These are phyloP conservation scores for Paramormyrops kingsleyae DNA, from an alignment of 2,113 vertebrate genomes.

Conservation along the genomic window DNA sequence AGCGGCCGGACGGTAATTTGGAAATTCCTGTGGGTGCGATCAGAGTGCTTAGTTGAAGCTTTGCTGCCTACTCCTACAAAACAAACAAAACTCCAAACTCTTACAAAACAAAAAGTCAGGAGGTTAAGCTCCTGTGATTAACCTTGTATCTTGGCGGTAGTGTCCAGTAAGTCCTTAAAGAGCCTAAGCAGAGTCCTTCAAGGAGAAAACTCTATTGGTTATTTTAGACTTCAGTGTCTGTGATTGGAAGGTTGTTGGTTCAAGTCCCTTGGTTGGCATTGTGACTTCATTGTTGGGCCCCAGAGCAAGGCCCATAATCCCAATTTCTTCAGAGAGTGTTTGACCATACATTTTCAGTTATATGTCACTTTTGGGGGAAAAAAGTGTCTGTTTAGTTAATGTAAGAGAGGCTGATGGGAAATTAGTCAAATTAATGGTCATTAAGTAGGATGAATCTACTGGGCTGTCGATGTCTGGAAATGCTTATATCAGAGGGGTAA, in stretches of 20 bases:
- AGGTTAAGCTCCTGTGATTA: background rate
- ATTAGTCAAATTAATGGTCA: background rate
- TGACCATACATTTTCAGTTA: background rate
- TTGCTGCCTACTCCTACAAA: background rate
- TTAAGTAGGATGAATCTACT: background rate
- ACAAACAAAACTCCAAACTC: background rate
- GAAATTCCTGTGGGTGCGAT: constrained; percentile 37
- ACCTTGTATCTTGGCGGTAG: background rate
- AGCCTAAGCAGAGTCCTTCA: background rate
- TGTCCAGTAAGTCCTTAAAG: background rate
- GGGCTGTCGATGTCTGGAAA: background rate
- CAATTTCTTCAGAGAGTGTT: background rate
- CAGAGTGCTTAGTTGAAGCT: background rate
- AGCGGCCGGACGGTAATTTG: constrained; percentile 14
- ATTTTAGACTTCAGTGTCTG: background rate
- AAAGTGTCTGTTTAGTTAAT: background rate
- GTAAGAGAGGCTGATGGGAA: background rate
- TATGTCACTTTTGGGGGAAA: background rate
- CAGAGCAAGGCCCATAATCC: background rate
- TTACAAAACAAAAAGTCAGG: background rate
- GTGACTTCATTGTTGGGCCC: background rate
- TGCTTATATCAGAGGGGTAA: background rate
- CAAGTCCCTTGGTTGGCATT: background rate
- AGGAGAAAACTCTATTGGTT: background rate
- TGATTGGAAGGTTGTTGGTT: background rate